These are phyloP conservation scores for Stomorhina lunata DNA, from an alignment of 2,888 invertebrate species.

Conservation along the genomic window DNA sequence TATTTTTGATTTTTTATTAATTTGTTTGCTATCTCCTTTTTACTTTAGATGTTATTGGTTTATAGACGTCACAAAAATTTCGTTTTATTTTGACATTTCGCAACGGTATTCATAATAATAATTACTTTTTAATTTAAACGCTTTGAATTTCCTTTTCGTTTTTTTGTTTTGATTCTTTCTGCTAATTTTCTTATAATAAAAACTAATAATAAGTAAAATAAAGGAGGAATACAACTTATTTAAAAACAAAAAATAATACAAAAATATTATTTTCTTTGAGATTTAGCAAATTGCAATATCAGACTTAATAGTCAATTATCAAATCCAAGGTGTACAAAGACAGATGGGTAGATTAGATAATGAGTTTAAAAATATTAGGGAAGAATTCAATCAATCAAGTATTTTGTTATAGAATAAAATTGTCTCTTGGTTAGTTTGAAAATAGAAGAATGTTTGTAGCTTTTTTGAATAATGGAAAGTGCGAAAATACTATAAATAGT, in stretches of 20 bases:
- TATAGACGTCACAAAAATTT: conserved; percentile 80
- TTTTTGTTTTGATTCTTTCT: neutral
- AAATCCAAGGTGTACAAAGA: conserved; percentile 11
- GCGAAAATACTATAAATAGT: neutral
- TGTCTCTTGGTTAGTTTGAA: neutral
- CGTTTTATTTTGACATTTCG: conserved; percentile 71
- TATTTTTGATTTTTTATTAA: conserved; percentile 45
- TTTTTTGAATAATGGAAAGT: neutral
- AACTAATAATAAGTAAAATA: conserved; percentile 23
- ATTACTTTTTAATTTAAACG: conserved; percentile 63
- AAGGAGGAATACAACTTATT: conserved; percentile 6
- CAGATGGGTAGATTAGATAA: neutral
- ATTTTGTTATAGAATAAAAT: conserved; percentile 4
- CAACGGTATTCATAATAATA: conserved; percentile 79
- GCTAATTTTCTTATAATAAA: conserved; percentile 31
- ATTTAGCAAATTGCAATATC: conserved; percentile 58
- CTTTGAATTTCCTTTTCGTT: conserved; percentile 48
- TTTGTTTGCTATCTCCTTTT: conserved; percentile 42
- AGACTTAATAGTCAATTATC: conserved; percentile 46
- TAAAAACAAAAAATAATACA: neutral
- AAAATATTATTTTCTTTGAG: conserved; percentile 20
- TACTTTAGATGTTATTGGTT: conserved; percentile 69
- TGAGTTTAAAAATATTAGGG: no score
- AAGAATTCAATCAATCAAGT: conserved; percentile 17
- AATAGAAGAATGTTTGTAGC: neutral